Evolutionary conservation across 2,888 invertebrate genomes (phyloP).

Genomic region (Papilio elwesi): DNA sequence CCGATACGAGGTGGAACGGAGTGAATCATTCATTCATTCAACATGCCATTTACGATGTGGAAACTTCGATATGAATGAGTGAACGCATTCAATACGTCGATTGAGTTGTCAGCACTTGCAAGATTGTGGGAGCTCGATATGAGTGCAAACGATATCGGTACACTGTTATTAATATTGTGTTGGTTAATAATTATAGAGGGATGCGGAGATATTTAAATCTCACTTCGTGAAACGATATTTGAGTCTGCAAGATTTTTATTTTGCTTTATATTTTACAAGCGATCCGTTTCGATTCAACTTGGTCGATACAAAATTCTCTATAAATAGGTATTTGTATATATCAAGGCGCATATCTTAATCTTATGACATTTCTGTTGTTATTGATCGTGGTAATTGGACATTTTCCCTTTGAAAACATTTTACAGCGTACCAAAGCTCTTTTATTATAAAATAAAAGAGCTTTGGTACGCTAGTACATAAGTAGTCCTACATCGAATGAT

Average conservation of each 20-base stretch:
- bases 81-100: slow-evolving; percentile 54
- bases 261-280: slow-evolving; percentile 5
- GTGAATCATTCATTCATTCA: slow-evolving; percentile 51
- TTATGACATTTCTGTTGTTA: too few species aligned
- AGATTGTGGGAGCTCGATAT: slow-evolving; percentile 42
- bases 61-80: slow-evolving; percentile 57
- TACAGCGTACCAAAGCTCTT: too few species aligned
- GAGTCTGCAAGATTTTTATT: background rate
- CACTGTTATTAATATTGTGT: slow-evolving; percentile 42
- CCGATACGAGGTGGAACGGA: slow-evolving; percentile 42
- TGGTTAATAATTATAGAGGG: slow-evolving; percentile 38
- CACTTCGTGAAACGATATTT: slow-evolving; percentile 10
- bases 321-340: too few species aligned
- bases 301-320: too few species aligned
- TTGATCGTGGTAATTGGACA: too few species aligned
- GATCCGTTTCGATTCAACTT: background rate
- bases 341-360: too few species aligned
- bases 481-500: too few species aligned
- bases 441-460: too few species aligned
- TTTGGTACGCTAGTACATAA: too few species aligned
- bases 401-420: too few species aligned
- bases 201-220: slow-evolving; percentile 23
- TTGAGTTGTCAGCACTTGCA: slow-evolving; percentile 68
- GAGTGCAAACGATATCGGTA: slow-evolving; percentile 23
- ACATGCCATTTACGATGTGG: slow-evolving; percentile 48